Evolutionary conservation across 2,797 vertebrate species (phyloP), one percentile per base, ranked within the genome.

Genomic region (Nyctalus aviator): DNA sequence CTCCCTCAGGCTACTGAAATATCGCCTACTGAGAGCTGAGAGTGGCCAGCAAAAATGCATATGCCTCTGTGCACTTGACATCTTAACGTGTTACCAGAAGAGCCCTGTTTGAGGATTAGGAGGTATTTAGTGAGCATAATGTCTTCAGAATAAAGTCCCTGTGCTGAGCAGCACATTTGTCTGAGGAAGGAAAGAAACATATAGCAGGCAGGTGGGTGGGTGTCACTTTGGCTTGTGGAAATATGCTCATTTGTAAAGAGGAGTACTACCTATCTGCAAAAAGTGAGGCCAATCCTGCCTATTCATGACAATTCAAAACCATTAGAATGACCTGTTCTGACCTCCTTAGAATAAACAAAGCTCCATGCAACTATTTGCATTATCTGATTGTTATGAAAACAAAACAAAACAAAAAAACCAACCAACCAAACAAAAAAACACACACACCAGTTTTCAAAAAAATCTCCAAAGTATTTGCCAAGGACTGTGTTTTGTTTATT

Each of bases 311-410:
- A 82, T 75, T 93, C 57, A 79, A 88, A 94, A 88, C 14, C 50
- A 87, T 83, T 12, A 91, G 87, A 90, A 95, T 84, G 84, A 78
- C 32, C 84, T 77, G 53, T 73, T 95, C 88, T 90, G 69, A 96
- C 50, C 81, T 84, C 94, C 89, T 84, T 71, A 82, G 73, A 77
- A 88, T 93, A 79, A 88, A 76, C 50, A 90, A 94, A 83, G 30
- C 41, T 73, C 66, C 23, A 88, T 18, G 71, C 75, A 84, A 87
- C 62, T 86, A 94, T 78, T 73, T 78, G 15, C 77, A 90, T 77
- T 76, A 50, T 23, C 35, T 14, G 44, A 72, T 68, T 59, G 4
- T 79, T 81, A 94, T 37, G 91, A 77, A 94, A 89, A 88, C 37
- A 41, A 41, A 95, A 85, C 44, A 44, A 44, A 44, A 44, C 44